Percentiles rank a stretch among this genome's conserved stretches.
These are phyloP conservation scores for Phenacoccus solenopsis DNA, from an alignment of 1,140 invertebrate genomes.

Conservation along the genomic window DNA sequence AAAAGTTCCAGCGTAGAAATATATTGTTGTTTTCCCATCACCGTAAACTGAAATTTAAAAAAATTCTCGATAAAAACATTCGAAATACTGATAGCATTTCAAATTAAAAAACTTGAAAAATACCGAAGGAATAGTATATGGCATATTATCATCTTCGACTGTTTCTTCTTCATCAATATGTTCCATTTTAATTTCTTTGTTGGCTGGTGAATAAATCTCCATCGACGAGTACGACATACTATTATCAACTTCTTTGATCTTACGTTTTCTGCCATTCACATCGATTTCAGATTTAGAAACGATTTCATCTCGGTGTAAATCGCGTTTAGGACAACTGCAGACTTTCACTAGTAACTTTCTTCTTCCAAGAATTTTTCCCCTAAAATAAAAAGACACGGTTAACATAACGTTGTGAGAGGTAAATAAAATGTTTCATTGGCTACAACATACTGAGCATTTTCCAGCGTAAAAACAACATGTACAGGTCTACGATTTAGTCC, in stretches of 20 bases:
- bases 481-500: conserved; percentile 65
- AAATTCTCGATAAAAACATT: neutral
- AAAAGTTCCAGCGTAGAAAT: conserved; percentile 21
- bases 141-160: neutral
- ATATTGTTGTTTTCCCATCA: conserved; percentile 18
- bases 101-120: neutral
- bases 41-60: conserved; percentile 13
- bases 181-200: conserved; percentile 11
- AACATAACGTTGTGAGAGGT: neutral
- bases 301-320: conserved; percentile 54
- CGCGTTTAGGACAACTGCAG: conserved; percentile 72
- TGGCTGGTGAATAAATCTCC: conserved; percentile 4
- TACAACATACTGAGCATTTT: conserved; percentile 39
- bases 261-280: neutral
- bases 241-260: neutral
- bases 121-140: neutral
- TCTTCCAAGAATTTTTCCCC: conserved; percentile 47
- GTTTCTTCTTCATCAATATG: neutral
- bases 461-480: conserved; percentile 63
- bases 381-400: conserved; percentile 29
- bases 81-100: neutral
- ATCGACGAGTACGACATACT: neutral
- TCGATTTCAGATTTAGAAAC: conserved; percentile 13
- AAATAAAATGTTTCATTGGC: conserved; percentile 22
- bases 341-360: conserved; percentile 52